Base-by-base conservation (phyloP, 2,888 invertebrate species). In the Ophonus ardosiacus region DNA sequence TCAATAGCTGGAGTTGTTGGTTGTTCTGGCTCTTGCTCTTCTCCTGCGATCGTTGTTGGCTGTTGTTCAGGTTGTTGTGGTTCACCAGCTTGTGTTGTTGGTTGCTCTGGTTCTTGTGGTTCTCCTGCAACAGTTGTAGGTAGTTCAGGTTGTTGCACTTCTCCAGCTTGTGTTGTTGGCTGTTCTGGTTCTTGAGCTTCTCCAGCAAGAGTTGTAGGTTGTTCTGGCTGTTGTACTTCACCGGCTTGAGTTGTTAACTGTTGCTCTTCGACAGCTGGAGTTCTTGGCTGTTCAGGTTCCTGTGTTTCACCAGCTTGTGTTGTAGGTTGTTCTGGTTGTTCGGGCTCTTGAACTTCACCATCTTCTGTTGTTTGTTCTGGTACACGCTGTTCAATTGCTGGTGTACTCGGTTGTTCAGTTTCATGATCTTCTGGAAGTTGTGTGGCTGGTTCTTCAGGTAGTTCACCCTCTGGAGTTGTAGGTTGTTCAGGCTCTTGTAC, bases 401-500 rank as follows among this genome's bases (percentile, higher is more conserved):
- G 43, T 10, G 86, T 61, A 43, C 17, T 78, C 31, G 87, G 74
- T 81, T 86, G 86, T 79, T 86, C 85, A 86, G n/a, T 57, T 82
- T 57, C 68, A 81, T 83, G 57, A 18, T 68, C 85, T 79, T 31
- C 24, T 43, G 18, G 13, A 21, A 63, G 15, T 63, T 63, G 17
- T 81, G 18, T 71, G 65, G 61, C 6, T 8, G 43, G n/a, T 43
- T 84, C n/a, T 63, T 83, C 76, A 24, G 82, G 61, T 15, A 61
- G 31, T 56, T 85, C 57, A 18, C 59, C 81, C 17, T 63, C 31
- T 43, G 21, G 5, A 71, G 79, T 84, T 6, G 86, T 87, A 84
- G 88, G 86, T 86, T 88, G 88, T 13, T 86, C 86, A 15, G 87
- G 83, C 7, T 87, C 59, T 17, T 17, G 71, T 59, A 57, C 71